Percentiles rank a stretch among this genome's conserved stretches.
These are phyloP conservation scores for Indicator indicator DNA, from an alignment of 2,113 vertebrate genomes.

Conservation along the genomic window DNA sequence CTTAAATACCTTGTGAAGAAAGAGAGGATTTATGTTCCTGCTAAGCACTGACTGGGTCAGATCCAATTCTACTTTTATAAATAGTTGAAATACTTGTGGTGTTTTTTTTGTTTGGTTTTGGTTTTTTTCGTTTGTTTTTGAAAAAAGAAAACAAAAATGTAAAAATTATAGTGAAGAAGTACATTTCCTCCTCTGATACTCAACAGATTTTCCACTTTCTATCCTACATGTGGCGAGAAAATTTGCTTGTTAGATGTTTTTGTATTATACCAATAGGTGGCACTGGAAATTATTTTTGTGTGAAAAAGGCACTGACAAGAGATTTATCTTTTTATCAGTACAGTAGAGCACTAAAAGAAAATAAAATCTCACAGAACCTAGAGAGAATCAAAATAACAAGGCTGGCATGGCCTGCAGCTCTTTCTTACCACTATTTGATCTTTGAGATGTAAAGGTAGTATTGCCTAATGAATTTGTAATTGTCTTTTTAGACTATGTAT, in stretches of 20 bases:
- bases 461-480: conserved; percentile 7
- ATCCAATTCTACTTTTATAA: not conserved
- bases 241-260: not conserved
- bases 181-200: not conserved
- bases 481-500: not conserved
- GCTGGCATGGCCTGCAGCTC: conserved; percentile 25
- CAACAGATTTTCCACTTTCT: not conserved
- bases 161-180: not conserved
- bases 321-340: not conserved
- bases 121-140: too few relatives aligned
- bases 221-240: not conserved
- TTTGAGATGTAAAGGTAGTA: not conserved
- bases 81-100: not conserved
- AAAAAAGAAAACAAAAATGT: not conserved
- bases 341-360: not conserved
- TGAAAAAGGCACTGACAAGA: not conserved
- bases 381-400: conserved; percentile 16
- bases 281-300: not conserved
- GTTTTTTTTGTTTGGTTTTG: too few relatives aligned
- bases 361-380: not conserved
- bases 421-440: conserved; percentile 26
- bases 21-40: not conserved
- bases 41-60: not conserved
- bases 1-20: not conserved
- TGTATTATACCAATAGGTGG: conserved; percentile 11